A percentile compares a stretch with the other conserved stretches of the same genome.
Conservation (phyloP, 2,888 invertebrate genomes). For the Gasteruption jaculator region DNA sequence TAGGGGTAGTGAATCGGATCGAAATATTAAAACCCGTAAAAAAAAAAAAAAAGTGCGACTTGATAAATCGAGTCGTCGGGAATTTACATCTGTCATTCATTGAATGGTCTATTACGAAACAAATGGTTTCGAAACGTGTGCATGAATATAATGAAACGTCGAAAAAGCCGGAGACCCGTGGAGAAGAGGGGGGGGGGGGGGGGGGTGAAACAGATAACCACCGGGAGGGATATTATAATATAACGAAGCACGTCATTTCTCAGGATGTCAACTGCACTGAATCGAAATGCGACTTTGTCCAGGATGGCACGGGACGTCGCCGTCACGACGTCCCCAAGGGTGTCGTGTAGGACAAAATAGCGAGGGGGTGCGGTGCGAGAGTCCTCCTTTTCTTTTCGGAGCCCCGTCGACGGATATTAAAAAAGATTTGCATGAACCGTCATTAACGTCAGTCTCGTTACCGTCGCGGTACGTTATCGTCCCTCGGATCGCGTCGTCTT, state of each 20-base stretch:
- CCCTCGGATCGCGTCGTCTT: too few species aligned
- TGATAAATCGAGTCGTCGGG: too few species aligned
- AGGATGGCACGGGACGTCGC: slow-evolving; percentile 34
- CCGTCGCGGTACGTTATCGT: slow-evolving; percentile 28
- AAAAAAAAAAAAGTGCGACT: too few species aligned
- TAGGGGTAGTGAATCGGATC: too few species aligned
- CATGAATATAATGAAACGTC: slow-evolving; percentile 39
- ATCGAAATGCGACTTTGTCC: slow-evolving; percentile 38
- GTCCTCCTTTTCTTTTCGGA: too few species aligned
- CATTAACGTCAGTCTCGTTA: slow-evolving; percentile 43
- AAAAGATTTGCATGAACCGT: slow-evolving; percentile 51
- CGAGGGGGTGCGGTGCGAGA: too few species aligned
- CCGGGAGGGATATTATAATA: slow-evolving; percentile 37
- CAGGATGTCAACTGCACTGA: slow-evolving; percentile 51
- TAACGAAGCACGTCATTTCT: slow-evolving; percentile 49
- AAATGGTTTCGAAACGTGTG: slow-evolving; percentile 38
- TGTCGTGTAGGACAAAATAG: slow-evolving; percentile 37
- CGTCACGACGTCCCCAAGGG: slow-evolving; percentile 40
- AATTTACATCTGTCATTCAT: too few species aligned
- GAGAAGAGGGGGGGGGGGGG: too few species aligned
- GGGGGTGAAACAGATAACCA: too few species aligned
- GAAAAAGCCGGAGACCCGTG: too few species aligned
- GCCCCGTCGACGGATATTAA: slow-evolving; percentile 51
- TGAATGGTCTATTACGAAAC: too few species aligned
- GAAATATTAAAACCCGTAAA: too few species aligned